Evolutionary conservation across 1,140 invertebrate species (phyloP).

Genomic region (Drosophila neocordata): DNA sequence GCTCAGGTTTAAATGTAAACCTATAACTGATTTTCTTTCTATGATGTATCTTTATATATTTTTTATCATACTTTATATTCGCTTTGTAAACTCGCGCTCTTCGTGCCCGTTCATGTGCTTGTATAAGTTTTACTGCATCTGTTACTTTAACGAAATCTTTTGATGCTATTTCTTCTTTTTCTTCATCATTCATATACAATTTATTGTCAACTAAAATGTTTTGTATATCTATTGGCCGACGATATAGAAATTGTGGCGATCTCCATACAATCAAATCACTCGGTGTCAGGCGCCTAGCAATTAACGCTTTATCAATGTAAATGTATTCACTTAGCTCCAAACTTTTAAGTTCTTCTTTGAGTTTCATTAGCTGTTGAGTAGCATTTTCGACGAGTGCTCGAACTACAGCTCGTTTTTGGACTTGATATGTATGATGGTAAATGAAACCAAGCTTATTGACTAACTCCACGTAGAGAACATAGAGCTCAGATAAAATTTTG

Average conservation of each 20-base stretch:
- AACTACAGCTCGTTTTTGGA: constrained; percentile 85
- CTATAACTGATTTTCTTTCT: constrained; percentile 58
- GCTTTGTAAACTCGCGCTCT: constrained; percentile 84
- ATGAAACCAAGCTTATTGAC: constrained; percentile 80
- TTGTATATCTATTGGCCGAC: constrained; percentile 65
- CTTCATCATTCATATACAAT: constrained; percentile 61
- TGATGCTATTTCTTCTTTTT: constrained; percentile 41
- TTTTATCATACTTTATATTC: constrained; percentile 66
- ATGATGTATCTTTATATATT: constrained; percentile 47
- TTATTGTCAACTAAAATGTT: constrained; percentile 58
- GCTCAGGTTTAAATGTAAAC: constrained; percentile 72
- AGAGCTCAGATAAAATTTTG: constrained; percentile 72
- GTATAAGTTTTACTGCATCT: constrained; percentile 83
- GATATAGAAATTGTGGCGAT: constrained; percentile 71
- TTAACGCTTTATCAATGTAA: constrained; percentile 86
- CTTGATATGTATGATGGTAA: constrained; percentile 87
- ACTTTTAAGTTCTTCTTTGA: constrained; percentile 82
- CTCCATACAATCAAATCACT: constrained; percentile 83
- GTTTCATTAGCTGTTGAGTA: constrained; percentile 66
- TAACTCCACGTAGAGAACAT: constrained; percentile 69
- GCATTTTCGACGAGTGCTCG: constrained; percentile 84
- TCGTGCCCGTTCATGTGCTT: constrained; percentile 84
- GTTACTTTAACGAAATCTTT: constrained; percentile 40
- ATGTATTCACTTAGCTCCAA: constrained; percentile 84
- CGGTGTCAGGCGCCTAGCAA: constrained; percentile 85